These are phyloP conservation scores for Crotalus helleri DNA, from an alignment of 2,113 vertebrate genomes.

Conservation along the genomic window DNA sequence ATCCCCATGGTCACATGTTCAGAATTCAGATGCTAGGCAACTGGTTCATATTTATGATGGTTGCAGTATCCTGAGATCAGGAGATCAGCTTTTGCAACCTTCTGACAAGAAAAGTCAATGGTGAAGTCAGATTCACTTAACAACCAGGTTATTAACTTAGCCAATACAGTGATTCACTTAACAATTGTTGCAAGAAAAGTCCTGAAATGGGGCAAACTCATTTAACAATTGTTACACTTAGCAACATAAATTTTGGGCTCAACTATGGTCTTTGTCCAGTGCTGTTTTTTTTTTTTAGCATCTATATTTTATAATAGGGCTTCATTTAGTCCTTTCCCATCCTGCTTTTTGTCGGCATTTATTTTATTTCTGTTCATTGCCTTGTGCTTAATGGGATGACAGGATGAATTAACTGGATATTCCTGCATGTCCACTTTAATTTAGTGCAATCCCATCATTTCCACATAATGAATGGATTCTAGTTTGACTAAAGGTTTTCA, in stretches of 20 bases:
- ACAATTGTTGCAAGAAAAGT: background rate
- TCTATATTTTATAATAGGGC: background rate
- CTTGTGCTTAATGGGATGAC: background rate
- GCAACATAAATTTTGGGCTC: background rate
- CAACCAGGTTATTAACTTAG: background rate
- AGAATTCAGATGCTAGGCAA: no score
- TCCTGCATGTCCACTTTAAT: background rate
- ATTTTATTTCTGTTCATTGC: background rate
- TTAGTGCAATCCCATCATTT: background rate
- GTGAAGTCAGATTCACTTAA: background rate
- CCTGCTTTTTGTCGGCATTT: background rate
- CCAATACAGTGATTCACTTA: background rate
- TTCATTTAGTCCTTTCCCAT: background rate
- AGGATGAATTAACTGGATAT: background rate
- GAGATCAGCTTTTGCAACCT: background rate
- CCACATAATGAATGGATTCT: background rate
- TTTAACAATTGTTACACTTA: background rate
- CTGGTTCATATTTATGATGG: no score
- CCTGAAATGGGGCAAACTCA: background rate
- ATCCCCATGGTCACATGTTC: no score
- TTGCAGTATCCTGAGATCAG: no score
- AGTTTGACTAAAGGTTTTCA: background rate
- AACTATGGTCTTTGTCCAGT: background rate
- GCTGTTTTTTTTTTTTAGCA: background rate
- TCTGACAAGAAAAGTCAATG: background rate